Percentiles rank a stretch among this genome's conserved stretches.
Conservation (phyloP, 2,888 invertebrate genomes). For the Acronicta psi region DNA sequence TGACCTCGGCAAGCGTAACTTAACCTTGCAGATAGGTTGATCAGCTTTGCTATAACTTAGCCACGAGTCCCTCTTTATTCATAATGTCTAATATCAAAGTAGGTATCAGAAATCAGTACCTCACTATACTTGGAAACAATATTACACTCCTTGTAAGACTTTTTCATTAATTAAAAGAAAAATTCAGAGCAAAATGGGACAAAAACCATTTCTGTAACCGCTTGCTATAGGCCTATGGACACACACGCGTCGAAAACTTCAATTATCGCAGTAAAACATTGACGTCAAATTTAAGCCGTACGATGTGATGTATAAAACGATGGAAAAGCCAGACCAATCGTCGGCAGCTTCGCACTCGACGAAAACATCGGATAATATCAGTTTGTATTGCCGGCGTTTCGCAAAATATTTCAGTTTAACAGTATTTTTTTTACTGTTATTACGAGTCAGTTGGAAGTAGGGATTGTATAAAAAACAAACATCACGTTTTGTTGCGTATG, state of each 20-base stretch:
- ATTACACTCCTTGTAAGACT: too few species aligned
- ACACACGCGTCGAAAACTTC: constrained; percentile 23
- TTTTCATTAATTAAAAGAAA: too few species aligned
- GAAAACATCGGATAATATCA: constrained; percentile 41
- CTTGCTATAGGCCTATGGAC: constrained; percentile 5
- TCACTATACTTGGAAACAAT: too few species aligned
- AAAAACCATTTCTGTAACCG: background rate
- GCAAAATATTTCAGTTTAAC: background rate
- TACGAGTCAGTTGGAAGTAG: background rate
- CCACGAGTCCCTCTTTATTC: too few species aligned
- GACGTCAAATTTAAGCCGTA: constrained; percentile 41
- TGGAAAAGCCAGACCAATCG: constrained; percentile 43
- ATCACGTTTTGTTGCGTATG: too few species aligned
- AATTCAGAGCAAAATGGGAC: background rate
- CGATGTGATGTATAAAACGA: constrained; percentile 18
- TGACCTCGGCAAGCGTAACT: too few species aligned
- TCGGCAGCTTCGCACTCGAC: constrained; percentile 41
- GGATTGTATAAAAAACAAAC: background rate
- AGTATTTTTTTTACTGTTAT: background rate
- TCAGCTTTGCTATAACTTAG: too few species aligned
- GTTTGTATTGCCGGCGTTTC: constrained; percentile 19
- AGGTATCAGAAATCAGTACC: too few species aligned
- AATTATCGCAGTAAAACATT: constrained; percentile 35
- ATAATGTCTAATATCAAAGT: too few species aligned
- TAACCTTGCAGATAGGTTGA: too few species aligned